Conservation (phyloP, 2,797 vertebrate genomes). For the Sebastiscus albofasciatus region DNA sequence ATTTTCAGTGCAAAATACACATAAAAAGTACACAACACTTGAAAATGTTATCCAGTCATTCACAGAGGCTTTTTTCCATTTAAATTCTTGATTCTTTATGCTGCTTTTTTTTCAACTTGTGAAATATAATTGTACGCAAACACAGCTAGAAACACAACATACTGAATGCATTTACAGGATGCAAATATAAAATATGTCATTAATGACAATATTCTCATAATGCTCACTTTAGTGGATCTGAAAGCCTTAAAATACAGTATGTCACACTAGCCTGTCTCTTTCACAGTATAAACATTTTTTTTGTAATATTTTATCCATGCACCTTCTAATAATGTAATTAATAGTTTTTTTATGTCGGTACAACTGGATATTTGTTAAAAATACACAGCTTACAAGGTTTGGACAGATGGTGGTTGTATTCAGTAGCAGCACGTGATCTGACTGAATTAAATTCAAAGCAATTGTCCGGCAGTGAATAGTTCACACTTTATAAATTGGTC, state of each 20-base stretch:
- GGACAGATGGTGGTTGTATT: slow-evolving; percentile 60
- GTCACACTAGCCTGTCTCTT: not conserved
- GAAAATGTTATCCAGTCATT: not conserved
- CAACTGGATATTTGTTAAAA: slow-evolving; percentile 8
- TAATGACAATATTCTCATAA: not conserved
- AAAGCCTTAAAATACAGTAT: not conserved
- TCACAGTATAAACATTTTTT: not conserved
- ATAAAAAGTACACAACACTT: not conserved
- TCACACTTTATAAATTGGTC: slow-evolving; percentile 78
- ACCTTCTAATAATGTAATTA: not conserved
- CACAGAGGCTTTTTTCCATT: not conserved
- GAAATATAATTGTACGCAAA: not conserved
- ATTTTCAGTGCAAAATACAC: not conserved
- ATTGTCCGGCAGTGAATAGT: slow-evolving; percentile 65
- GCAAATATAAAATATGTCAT: not conserved
- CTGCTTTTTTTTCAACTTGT: not conserved
- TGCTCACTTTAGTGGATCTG: not conserved
- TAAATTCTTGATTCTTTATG: not conserved
- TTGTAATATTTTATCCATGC: not conserved
- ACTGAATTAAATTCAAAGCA: slow-evolving; percentile 73
- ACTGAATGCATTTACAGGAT: not conserved
- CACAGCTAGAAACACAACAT: not conserved
- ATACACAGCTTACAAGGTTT: not conserved
- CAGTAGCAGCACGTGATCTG: slow-evolving; percentile 55
- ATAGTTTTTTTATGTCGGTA: not conserved